Evolutionary conservation across 1,140 invertebrate genomes (phyloP), one percentile per base, ranked within the genome.

Genomic region (Drosophila lowei): DNA sequence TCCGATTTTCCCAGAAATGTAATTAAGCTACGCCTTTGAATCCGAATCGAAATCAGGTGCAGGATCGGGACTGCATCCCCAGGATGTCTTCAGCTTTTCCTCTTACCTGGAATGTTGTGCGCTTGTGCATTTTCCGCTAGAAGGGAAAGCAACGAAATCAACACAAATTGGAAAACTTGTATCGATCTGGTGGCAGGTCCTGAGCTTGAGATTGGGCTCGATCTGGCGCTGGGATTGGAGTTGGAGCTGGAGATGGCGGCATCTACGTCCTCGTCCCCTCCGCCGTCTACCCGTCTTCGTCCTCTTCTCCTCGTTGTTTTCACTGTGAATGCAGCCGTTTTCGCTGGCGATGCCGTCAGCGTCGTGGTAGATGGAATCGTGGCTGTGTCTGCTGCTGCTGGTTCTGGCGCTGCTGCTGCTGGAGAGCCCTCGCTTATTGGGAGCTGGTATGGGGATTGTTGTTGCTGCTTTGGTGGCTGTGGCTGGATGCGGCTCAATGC

Each of bases 401-500:
- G 16, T 64, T 47, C 18, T 62, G 30, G n/a, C 52, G 21, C 65
- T 70, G 8, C 30, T 70, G 8, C 30, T 30, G 30, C 16, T 54
- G 58, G 23, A 8, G 30, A 9, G 30, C 30, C 30, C 30, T 30
- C 7, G 28, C 28, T 53, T 21, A 9, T 18, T 55, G 62, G 38
- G 6, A 7, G 54, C 21, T 52, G 57, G 18, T 18, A 30, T 18
- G 30, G 54, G 23, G 58, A 48, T 25, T 65, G 54, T 15, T 65
- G 54, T 63, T 77, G 46, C 57, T 72, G 63, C 57, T 72, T 13
- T 60, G 52, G 65, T 67, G 77, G 50, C 41, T 78, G 64, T 47
- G 64, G 67, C 75, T 73, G 72, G 86, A 80, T 80, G 89, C 79
- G 90, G 90, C 90, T 91, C 70, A 91, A 83, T 90, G 90, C 90